Base-by-base conservation (phyloP, 2,888 invertebrate genomes). In the Ptycholaimellus sp. region DNA sequence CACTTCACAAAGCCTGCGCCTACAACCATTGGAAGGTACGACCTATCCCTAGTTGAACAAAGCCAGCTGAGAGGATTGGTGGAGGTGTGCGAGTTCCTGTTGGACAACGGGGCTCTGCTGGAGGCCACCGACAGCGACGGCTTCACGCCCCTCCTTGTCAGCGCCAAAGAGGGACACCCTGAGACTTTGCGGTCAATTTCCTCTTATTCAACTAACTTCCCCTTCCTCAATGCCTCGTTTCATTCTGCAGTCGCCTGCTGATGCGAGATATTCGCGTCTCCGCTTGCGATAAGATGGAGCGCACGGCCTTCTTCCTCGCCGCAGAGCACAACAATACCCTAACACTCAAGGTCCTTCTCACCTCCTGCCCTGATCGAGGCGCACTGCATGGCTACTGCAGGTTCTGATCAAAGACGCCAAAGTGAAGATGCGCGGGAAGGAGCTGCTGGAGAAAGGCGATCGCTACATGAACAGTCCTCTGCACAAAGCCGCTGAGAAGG, bases 401-500 rank as follows among this genome's bases (percentile, higher is more conserved):
- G n/a, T n/a, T n/a, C n/a, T n/a, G n/a, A n/a, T n/a, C n/a, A n/a
- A n/a, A n/a, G n/a, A n/a, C n/a, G n/a, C n/a, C n/a, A n/a, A n/a
- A n/a, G n/a, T n/a, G n/a, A n/a, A n/a, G n/a, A 18, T 7, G 28
- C 30, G 45, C 23, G 44, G 46, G 16, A 36, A 27, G 14, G 42
- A 45, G 1, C 46, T 63, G 44, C 48, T 66, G 23, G 57, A 61
- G 40, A 45, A 48, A 16, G 52, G 57, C 40, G 64, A 66, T 48
- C 53, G 59, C 31, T 62, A 59, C 47, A 60, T 59, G 42, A 60
- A 61, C 44, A 57, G 58, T 22, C 62, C 65, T 2, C 54, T 66
- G 35, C 65, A 66, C 44, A 51, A 61, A 34, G 64, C 64, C 14
- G 56, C 61, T 16, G 47, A 55, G 44, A 57, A 61, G 32, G 47